These are phyloP conservation scores for Hydrocynus forskahlii DNA, from an alignment of 2,797 vertebrate genomes.

Conservation along the genomic window DNA sequence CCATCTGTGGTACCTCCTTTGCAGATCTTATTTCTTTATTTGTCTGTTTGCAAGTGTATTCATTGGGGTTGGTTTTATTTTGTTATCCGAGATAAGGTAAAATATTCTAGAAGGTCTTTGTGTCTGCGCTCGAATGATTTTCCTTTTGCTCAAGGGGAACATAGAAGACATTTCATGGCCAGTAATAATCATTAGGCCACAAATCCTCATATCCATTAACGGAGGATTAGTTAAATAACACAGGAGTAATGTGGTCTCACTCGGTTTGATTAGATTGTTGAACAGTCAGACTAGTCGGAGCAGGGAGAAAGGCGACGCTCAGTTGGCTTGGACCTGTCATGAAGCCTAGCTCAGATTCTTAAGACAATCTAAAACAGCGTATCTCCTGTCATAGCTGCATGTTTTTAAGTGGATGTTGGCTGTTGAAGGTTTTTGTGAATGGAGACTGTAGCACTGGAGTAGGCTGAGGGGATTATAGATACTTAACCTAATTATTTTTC, in stretches of 20 bases:
- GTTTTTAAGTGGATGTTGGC: slow-evolving; percentile 31
- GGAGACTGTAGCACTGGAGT: slow-evolving; percentile 70
- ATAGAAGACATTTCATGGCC: background rate
- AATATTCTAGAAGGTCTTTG: background rate
- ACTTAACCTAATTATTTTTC: slow-evolving; percentile 83
- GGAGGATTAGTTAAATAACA: slow-evolving; percentile 21
- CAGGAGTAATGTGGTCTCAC: background rate
- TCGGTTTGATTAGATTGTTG: slow-evolving; percentile 6
- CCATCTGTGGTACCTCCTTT: slow-evolving; percentile 15
- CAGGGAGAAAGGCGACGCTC: background rate
- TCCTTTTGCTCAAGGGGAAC: background rate
- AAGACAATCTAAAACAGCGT: slow-evolving; percentile 16
- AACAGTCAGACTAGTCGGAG: background rate
- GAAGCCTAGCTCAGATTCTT: slow-evolving; percentile 25
- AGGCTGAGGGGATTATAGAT: slow-evolving; percentile 77
- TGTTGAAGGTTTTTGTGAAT: slow-evolving; percentile 66
- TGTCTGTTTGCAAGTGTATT: background rate
- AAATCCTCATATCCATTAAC: slow-evolving; percentile 7
- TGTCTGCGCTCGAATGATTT: background rate
- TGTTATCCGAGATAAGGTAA: background rate
- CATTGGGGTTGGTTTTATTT: background rate
- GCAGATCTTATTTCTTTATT: background rate
- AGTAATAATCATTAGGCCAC: background rate
- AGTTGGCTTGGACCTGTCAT: background rate
- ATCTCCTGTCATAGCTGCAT: slow-evolving; percentile 32